Conservation (phyloP, 2,888 invertebrate genomes). For the Caenorhabditis zanzibari region DNA sequence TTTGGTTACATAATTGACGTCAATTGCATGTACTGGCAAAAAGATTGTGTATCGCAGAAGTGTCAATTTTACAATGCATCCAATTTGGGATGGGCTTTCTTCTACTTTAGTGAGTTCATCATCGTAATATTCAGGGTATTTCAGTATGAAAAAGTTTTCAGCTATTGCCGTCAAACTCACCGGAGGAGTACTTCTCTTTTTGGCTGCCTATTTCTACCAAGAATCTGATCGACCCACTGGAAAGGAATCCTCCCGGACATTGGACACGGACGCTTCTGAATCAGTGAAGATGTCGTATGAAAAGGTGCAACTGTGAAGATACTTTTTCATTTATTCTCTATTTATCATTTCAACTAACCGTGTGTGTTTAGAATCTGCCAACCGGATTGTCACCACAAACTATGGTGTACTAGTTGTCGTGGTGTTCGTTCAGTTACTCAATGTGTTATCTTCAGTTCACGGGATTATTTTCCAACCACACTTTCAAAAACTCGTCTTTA, state of each 20-base stretch:
- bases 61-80: slow-evolving; percentile 72
- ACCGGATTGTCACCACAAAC: slow-evolving; percentile 56
- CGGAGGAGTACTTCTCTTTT: slow-evolving; percentile 49
- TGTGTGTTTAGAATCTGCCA: slow-evolving; percentile 47
- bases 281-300: slow-evolving; percentile 60
- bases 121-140: neutral
- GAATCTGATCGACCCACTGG: slow-evolving; percentile 27
- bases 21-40: slow-evolving; percentile 70
- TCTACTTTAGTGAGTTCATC: slow-evolving; percentile 68
- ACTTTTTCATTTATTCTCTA: neutral
- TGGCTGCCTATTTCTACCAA: slow-evolving; percentile 61
- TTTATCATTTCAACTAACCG: slow-evolving; percentile 9
- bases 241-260: slow-evolving; percentile 44
- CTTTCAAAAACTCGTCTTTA: slow-evolving; percentile 49
- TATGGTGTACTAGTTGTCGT: slow-evolving; percentile 48
- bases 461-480: slow-evolving; percentile 23
- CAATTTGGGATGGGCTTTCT: slow-evolving; percentile 67
- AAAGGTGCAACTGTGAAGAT: slow-evolving; percentile 54
- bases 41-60: slow-evolving; percentile 68
- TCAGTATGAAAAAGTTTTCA: slow-evolving; percentile 36
- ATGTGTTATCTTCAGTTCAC: slow-evolving; percentile 35
- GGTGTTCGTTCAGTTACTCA: slow-evolving; percentile 17
- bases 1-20: slow-evolving; percentile 73
- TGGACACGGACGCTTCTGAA: slow-evolving; percentile 54
- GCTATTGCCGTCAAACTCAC: slow-evolving; percentile 63